Percentiles rank a stretch among this genome's conserved stretches.
These are phyloP conservation scores for Cremastinae sp. DNA, from an alignment of 2,888 invertebrate species.

Conservation along the genomic window DNA sequence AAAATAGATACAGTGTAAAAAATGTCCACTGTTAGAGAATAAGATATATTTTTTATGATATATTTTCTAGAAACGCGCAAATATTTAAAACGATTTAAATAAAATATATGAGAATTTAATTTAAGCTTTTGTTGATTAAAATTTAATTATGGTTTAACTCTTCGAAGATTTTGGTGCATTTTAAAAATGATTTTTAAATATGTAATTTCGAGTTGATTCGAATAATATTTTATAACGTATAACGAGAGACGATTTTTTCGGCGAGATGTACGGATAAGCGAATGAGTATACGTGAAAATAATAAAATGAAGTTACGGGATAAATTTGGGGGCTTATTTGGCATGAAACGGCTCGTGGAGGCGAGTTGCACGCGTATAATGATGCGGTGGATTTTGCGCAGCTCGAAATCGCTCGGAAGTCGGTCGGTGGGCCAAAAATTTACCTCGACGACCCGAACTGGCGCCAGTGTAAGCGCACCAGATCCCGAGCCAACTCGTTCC, in stretches of 20 bases:
- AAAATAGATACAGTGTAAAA: too few relatives aligned
- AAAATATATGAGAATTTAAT: too few relatives aligned
- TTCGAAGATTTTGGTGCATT: too few relatives aligned
- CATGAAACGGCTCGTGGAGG: neutral
- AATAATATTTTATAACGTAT: neutral
- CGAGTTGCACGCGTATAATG: neutral
- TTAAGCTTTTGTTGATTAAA: too few relatives aligned
- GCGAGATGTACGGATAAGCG: too few relatives aligned
- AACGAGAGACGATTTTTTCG: neutral
- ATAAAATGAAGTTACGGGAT: constrained; percentile 13
- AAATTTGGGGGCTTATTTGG: neutral
- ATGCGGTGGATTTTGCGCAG: constrained; percentile 50
- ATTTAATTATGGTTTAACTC: too few relatives aligned
- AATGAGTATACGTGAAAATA: neutral
- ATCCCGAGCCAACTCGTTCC: constrained; percentile 40
- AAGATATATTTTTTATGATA: too few relatives aligned
- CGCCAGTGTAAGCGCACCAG: constrained; percentile 53
- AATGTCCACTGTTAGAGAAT: too few relatives aligned
- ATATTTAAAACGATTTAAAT: too few relatives aligned
- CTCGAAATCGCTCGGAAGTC: constrained; percentile 61
- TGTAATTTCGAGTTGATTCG: too few relatives aligned
- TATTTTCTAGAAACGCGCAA: too few relatives aligned
- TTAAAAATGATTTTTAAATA: too few relatives aligned
- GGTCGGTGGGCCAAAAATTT: constrained; percentile 63
- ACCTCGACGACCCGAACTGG: constrained; percentile 55